phyloP scores from a whole-genome alignment of 2,888 invertebrate species.

The Oxyscelio sp. region DNA sequence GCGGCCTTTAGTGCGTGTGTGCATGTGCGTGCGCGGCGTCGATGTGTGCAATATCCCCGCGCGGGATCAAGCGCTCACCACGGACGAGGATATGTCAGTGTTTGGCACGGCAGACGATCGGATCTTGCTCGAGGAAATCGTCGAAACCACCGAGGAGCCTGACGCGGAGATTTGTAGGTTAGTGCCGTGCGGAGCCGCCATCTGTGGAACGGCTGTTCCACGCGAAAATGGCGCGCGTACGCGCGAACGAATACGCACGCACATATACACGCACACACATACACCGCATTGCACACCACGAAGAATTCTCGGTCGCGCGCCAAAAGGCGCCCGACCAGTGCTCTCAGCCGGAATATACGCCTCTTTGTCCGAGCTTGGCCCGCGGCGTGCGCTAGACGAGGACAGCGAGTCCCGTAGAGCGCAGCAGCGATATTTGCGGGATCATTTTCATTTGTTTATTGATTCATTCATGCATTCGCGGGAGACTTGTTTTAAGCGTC shows the following conservation, averaged over 20 bases:
- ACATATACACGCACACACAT: no score
- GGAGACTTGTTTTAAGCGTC: no score
- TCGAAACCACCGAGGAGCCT: constrained; percentile 89
- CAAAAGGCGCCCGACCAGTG: no score
- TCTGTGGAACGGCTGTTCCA: constrained; percentile 62
- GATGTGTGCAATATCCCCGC: constrained; percentile 64
- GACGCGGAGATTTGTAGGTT: constrained; percentile 86
- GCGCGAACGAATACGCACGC: background rate
- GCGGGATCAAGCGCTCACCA: constrained; percentile 66
- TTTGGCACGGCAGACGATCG: constrained; percentile 89
- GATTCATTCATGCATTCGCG: no score
- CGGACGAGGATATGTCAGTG: constrained; percentile 89
- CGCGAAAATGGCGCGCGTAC: constrained; percentile 68
- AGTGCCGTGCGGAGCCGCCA: constrained; percentile 75
- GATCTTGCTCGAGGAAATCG: constrained; percentile 89
- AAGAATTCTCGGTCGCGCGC: no score
- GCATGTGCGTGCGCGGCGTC: constrained; percentile 67
- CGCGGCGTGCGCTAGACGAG: no score
- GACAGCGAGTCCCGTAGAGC: no score
- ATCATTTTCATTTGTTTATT: no score
- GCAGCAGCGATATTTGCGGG: no score
- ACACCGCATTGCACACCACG: no score
- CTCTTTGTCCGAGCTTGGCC: no score
- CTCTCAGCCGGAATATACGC: no score
- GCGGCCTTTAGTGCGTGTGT: constrained; percentile 61